Evolutionary conservation across 2,888 invertebrate species (phyloP).

Genomic region (Polymixis flavicincta): DNA sequence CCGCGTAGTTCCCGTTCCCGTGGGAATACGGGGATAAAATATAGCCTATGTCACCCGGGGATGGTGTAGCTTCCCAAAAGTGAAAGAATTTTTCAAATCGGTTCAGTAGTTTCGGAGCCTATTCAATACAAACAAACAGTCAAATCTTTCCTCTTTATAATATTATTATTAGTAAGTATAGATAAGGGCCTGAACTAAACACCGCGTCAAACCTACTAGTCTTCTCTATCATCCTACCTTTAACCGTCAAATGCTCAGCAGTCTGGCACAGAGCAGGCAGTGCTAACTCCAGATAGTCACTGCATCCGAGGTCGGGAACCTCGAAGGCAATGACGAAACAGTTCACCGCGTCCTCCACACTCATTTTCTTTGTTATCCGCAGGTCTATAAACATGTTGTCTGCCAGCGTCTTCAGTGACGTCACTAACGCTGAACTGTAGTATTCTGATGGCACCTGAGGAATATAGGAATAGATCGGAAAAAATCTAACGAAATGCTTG

Average conservation of each 20-base stretch:
- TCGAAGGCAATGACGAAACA: slow-evolving; percentile 94
- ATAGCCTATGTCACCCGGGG: too few species aligned
- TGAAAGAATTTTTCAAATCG: too few species aligned
- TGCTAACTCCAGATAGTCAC: slow-evolving; percentile 95
- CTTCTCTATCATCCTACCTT: slow-evolving; percentile 76
- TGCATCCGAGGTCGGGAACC: slow-evolving; percentile 93
- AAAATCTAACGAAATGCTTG: too few species aligned
- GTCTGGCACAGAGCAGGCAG: slow-evolving; percentile 95
- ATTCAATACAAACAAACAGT: too few species aligned
- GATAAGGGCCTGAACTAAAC: too few species aligned
- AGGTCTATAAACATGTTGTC: slow-evolving; percentile 94
- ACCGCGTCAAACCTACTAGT: not conserved
- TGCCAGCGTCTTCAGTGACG: slow-evolving; percentile 93
- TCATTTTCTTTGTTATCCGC: slow-evolving; percentile 88
- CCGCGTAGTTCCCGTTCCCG: too few species aligned
- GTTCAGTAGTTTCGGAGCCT: too few species aligned
- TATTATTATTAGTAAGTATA: too few species aligned
- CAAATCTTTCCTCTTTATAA: too few species aligned
- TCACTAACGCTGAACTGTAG: slow-evolving; percentile 92
- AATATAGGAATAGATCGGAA: too few species aligned
- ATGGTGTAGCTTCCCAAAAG: too few species aligned
- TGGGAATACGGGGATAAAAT: too few species aligned
- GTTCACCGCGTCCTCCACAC: slow-evolving; percentile 90
- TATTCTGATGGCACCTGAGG: slow-evolving; percentile 84
- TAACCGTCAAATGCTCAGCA: slow-evolving; percentile 93